Evolutionary conservation across 2,113 vertebrate genomes (phyloP).

Genomic region (Myotis davidii): DNA sequence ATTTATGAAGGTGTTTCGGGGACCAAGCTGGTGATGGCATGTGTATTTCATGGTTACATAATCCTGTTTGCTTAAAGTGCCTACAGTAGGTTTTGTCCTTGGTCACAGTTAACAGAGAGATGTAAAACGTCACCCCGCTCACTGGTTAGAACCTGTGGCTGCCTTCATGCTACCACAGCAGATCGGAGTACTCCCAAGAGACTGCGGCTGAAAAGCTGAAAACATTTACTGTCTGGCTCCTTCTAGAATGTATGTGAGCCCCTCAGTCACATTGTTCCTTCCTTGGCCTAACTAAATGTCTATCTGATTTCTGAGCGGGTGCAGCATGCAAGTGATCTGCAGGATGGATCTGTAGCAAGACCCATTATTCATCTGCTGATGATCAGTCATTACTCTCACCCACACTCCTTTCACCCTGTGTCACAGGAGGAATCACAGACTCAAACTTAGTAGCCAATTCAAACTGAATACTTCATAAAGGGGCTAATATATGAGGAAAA

Average conservation of each 20-base stretch:
- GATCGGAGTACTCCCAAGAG: rapidly evolving
- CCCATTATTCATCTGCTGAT: neutral
- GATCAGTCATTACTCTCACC: neutral
- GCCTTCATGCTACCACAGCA: neutral
- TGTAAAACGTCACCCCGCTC: neutral
- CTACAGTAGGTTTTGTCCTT: neutral
- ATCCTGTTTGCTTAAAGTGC: neutral
- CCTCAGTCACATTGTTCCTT: neutral
- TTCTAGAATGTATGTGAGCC: no score
- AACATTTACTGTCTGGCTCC: rapidly evolving
- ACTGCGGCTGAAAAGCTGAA: neutral
- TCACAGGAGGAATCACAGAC: neutral
- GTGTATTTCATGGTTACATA: neutral
- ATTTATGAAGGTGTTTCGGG: neutral
- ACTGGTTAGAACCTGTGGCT: no score
- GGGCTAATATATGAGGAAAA: no score
- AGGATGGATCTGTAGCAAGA: neutral
- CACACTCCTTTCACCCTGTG: neutral
- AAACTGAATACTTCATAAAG: no score
- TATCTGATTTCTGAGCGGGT: no score
- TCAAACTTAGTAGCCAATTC: neutral
- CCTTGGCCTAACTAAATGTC: no score
- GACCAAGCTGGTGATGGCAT: neutral
- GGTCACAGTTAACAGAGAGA: neutral
- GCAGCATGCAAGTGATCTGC: neutral